Conservation (phyloP, 2,113 vertebrate genomes). For the crab-eating macaque (Macaca fascicularis) region DNA sequence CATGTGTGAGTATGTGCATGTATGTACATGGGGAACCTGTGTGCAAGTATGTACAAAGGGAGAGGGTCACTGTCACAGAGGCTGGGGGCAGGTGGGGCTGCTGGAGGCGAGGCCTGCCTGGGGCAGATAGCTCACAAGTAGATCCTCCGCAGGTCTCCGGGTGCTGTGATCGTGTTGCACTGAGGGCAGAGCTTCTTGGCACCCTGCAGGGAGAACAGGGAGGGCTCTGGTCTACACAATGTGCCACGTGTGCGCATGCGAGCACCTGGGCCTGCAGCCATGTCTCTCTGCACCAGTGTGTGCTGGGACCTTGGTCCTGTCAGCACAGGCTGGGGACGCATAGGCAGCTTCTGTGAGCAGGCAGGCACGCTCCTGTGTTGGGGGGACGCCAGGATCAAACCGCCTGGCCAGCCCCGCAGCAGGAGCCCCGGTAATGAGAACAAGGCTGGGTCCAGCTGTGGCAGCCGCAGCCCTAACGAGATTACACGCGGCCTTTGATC, state of each 20-base stretch:
- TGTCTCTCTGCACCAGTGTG: neutral
- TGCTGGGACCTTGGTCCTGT: neutral
- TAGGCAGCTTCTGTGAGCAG: conserved; percentile 46
- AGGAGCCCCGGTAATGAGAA: conserved; percentile 91
- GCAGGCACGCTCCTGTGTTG: conserved; percentile 67
- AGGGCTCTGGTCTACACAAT: neutral
- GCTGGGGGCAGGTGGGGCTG: conserved; percentile 41
- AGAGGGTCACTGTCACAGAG: conserved; percentile 59
- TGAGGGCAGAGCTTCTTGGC: conserved; percentile 99
- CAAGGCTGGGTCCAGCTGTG: conserved; percentile 89
- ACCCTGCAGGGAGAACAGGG: conserved; percentile 85
- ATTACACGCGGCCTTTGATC: conserved; percentile 96
- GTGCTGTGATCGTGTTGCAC: conserved; percentile 99
- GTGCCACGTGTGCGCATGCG: neutral
- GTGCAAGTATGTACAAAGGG: conserved; percentile 76
- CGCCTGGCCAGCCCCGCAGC: conserved; percentile 80
- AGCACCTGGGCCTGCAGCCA: neutral
- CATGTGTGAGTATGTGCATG: neutral
- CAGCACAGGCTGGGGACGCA: neutral
- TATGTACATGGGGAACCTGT: conserved; percentile 74
- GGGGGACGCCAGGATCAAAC: conserved; percentile 77
- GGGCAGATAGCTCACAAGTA: conserved; percentile 93
- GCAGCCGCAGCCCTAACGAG: conserved; percentile 91
- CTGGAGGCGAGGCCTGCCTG: conserved; percentile 48
- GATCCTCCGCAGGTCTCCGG: conserved; percentile 97